These are phyloP conservation scores for Maconellicoccus hirsutus DNA, from an alignment of 1,140 invertebrate species.

Conservation along the genomic window DNA sequence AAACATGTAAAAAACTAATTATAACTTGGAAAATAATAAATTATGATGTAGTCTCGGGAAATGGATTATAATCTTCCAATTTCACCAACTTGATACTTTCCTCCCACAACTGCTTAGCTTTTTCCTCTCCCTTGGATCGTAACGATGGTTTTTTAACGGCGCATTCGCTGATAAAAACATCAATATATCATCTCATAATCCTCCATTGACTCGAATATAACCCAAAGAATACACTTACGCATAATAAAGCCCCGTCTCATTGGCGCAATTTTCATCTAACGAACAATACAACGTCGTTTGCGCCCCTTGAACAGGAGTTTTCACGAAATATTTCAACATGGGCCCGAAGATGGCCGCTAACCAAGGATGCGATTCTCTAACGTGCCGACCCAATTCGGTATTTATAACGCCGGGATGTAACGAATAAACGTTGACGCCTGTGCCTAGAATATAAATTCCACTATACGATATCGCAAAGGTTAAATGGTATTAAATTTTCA, in stretches of 20 bases:
- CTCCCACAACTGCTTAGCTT: slow-evolving; percentile 58
- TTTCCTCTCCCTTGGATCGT: slow-evolving; percentile 40
- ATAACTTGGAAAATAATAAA: too few species aligned
- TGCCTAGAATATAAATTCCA: slow-evolving; percentile 34
- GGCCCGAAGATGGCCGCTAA: slow-evolving; percentile 35
- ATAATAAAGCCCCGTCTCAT: slow-evolving; percentile 51
- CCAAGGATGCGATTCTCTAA: slow-evolving; percentile 46
- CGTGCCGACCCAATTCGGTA: slow-evolving; percentile 60
- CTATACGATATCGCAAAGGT: too few species aligned
- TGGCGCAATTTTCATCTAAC: slow-evolving; percentile 51
- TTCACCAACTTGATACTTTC: slow-evolving; percentile 46
- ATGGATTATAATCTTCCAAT: slow-evolving; percentile 24
- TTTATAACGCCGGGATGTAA: slow-evolving; percentile 60
- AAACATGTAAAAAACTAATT: too few species aligned
- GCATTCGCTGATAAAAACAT: slow-evolving; percentile 44
- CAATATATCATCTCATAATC: too few species aligned
- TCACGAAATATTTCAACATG: slow-evolving; percentile 39
- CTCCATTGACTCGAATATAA: too few species aligned
- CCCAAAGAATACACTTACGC: slow-evolving; percentile 28
- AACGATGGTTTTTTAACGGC: slow-evolving; percentile 35
- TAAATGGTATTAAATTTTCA: too few species aligned
- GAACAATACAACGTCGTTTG: slow-evolving; percentile 71
- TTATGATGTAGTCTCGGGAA: slow-evolving; percentile 1
- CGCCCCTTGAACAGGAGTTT: slow-evolving; percentile 53
- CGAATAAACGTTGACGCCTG: slow-evolving; percentile 51